Evolutionary conservation across 2,888 invertebrate species (phyloP).

Genomic region (Perizoma affinitatum): DNA sequence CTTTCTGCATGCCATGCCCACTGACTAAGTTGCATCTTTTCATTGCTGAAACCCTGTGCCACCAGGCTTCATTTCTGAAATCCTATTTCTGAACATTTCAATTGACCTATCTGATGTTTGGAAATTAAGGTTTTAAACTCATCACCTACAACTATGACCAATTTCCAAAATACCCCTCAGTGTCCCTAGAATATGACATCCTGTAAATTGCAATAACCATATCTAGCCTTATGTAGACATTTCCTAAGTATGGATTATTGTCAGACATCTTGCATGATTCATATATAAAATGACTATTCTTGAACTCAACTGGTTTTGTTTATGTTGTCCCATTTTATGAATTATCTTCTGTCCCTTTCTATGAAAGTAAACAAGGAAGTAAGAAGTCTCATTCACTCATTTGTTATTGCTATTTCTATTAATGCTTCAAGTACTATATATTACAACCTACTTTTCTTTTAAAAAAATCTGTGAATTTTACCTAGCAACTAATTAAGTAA

Average conservation of each 20-base stretch:
- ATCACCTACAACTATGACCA: not conserved
- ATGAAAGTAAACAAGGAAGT: constrained; percentile 20
- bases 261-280: not conserved
- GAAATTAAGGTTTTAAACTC: not conserved
- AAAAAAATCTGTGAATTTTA: no score
- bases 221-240: no score
- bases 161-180: not conserved
- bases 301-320: constrained; percentile 21
- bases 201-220: no score
- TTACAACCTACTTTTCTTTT: no score
- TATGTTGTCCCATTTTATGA: constrained; percentile 18
- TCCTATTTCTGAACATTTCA: no score
- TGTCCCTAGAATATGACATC: no score
- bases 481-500: no score
- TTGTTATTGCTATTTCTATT: no score
- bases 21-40: not conserved
- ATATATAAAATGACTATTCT: constrained; percentile 2
- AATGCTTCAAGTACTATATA: no score
- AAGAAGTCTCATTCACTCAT: not conserved
- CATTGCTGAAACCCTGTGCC: not conserved
- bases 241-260: no score
- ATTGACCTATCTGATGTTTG: no score
- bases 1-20: not conserved
- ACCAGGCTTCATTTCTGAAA: no score
- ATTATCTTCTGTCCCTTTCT: constrained; percentile 20